phyloP scores from a whole-genome alignment of 2,113 vertebrate genomes.

The Cygnus buccinator region DNA sequence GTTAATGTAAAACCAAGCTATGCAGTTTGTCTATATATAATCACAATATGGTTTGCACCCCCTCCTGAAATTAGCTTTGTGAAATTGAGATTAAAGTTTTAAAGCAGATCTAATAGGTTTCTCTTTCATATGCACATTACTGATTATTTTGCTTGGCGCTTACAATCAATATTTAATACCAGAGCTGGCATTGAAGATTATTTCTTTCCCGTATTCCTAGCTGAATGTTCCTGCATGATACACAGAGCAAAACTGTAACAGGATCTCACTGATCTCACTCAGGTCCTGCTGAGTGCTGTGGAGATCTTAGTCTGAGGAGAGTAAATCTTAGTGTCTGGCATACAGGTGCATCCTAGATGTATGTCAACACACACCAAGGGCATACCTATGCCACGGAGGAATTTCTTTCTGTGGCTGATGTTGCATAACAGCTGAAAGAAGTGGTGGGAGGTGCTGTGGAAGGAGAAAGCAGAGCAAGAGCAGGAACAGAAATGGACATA shows the following conservation, averaged over 20 bases:
- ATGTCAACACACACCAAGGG: not conserved
- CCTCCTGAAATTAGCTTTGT: not conserved
- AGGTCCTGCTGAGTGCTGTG: not conserved
- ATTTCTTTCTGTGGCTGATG: not conserved
- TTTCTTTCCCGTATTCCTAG: not conserved
- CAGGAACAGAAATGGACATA: not conserved
- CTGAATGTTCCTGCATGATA: not conserved
- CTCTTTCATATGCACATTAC: not conserved
- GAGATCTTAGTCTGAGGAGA: not conserved
- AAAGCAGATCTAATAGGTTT: not conserved
- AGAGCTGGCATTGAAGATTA: not conserved
- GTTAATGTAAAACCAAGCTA: not conserved
- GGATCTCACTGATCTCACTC: not conserved
- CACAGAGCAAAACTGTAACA: not conserved
- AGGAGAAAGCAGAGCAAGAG: not conserved
- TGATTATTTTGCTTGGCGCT: not conserved
- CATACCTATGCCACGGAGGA: not conserved
- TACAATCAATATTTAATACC: slow-evolving; percentile 4
- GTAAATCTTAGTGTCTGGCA: not conserved
- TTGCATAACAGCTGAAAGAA: not conserved
- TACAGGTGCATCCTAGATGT: not conserved
- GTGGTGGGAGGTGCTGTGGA: not conserved
- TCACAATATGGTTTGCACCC: not conserved
- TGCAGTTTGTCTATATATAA: not conserved
- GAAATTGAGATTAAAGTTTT: not conserved